These are phyloP conservation scores for Leucophora obtusa DNA, from an alignment of 2,888 invertebrate genomes.

Conservation along the genomic window DNA sequence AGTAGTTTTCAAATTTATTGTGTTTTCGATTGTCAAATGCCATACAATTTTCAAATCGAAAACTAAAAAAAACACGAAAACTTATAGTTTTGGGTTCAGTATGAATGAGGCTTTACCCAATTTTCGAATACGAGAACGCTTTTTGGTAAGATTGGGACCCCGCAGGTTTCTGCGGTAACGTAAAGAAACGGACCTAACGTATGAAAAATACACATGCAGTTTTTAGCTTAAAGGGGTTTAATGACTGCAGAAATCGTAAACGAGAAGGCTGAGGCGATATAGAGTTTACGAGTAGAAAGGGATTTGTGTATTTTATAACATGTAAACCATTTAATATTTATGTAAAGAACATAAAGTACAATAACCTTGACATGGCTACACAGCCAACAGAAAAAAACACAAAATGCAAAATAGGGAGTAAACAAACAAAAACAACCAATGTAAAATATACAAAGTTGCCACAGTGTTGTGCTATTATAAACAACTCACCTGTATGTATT, in stretches of 20 bases:
- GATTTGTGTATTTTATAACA: not conserved
- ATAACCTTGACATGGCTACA: constrained; percentile 63
- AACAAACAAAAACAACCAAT: constrained; percentile 10
- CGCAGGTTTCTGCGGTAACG: too few species aligned
- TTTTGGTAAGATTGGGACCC: too few species aligned
- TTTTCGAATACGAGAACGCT: too few species aligned
- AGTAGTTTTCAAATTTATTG: too few species aligned
- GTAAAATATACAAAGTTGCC: constrained; percentile 32
- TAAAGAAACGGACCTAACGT: too few species aligned
- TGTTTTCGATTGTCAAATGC: too few species aligned
- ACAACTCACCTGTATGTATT: constrained; percentile 22
- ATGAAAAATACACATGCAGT: not conserved
- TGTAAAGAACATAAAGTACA: constrained; percentile 54
- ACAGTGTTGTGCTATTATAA: constrained; percentile 22
- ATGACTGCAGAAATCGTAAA: not conserved
- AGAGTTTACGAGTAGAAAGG: not conserved
- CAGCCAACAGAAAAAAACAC: constrained; percentile 14
- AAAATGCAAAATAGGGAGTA: constrained; percentile 38
- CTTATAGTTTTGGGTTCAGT: too few species aligned
- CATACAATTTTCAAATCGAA: too few species aligned
- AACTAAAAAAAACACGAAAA: too few species aligned
- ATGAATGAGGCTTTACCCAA: too few species aligned
- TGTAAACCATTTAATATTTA: not conserved
- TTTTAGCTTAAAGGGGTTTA: not conserved
- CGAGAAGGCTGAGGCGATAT: too few species aligned